A percentile compares a stretch with the other conserved stretches of the same genome.
These are phyloP conservation scores for Oncorhynchus tshawytscha DNA, from an alignment of 2,113 vertebrate genomes.

Conservation along the genomic window DNA sequence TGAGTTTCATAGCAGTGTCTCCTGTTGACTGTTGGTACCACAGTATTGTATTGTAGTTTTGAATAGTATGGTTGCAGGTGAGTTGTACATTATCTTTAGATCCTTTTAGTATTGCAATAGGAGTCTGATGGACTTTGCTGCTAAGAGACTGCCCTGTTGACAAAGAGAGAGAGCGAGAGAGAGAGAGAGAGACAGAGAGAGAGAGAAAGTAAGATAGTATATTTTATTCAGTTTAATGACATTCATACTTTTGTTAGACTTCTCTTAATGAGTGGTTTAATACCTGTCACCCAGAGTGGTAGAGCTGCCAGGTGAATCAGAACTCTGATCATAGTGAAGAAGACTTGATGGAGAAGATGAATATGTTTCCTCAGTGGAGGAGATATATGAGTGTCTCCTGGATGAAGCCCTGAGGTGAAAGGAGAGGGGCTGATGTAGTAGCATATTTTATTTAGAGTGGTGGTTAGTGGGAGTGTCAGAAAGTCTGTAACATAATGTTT, in stretches of 20 bases:
- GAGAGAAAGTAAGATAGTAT: too few species aligned
- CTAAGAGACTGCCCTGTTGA: background rate
- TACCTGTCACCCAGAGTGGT: constrained; percentile 15
- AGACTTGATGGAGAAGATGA: too few species aligned
- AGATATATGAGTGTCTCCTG: background rate
- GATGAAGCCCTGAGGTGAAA: background rate
- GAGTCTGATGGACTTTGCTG: constrained; percentile 35
- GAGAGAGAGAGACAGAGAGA: background rate
- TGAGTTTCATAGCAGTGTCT: constrained; percentile 23
- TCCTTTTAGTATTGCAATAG: background rate
- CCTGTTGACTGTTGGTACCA: constrained; percentile 41
- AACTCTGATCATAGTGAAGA: background rate
- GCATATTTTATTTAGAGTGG: background rate
- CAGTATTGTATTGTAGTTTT: constrained; percentile 34
- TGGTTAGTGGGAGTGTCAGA: background rate
- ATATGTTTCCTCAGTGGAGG: too few species aligned
- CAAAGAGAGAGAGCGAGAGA: background rate
- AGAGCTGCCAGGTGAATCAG: background rate
- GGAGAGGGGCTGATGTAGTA: background rate
- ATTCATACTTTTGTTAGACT: background rate
- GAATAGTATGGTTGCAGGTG: constrained; percentile 39
- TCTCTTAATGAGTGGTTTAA: too few species aligned
- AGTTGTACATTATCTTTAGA: background rate
- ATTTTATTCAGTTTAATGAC: background rate
- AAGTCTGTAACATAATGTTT: background rate